Evolutionary conservation across 2,113 vertebrate species (phyloP).

Genomic region (Monarcha castaneiventris): DNA sequence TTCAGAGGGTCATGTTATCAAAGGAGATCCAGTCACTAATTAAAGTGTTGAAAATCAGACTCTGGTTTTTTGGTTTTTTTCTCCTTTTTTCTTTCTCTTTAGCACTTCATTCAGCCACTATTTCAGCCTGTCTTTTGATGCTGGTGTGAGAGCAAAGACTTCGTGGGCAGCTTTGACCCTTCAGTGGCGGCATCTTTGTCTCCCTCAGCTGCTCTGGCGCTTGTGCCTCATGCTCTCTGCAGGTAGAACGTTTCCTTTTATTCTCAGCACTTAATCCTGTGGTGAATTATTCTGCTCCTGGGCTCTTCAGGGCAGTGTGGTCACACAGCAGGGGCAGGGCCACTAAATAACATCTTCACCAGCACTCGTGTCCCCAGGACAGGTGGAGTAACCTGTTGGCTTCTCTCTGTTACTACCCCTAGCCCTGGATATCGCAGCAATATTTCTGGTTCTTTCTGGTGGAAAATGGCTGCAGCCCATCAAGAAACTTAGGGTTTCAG

Average conservation of each 20-base stretch:
- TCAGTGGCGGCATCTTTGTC: neutral
- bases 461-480: neutral
- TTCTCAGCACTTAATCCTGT: neutral
- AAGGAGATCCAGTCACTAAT: neutral
- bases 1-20: neutral
- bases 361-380: neutral
- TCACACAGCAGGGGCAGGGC: neutral
- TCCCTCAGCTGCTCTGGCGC: neutral
- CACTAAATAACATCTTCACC: too few species aligned
- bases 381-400: neutral
- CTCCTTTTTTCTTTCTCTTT: neutral
- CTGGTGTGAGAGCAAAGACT: neutral
- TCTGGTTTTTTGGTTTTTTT: accelerated
- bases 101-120: neutral
- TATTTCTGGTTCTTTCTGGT: neutral
- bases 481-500: accelerated
- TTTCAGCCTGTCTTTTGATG: neutral
- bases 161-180: neutral
- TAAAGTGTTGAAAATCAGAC: neutral
- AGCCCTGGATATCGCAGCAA: neutral
- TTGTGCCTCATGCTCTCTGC: neutral
- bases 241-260: neutral
- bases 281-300: neutral
- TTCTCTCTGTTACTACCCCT: neutral
- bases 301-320: neutral